These are phyloP conservation scores for Apoda limacodes DNA, from an alignment of 2,888 invertebrate species.

Conservation along the genomic window DNA sequence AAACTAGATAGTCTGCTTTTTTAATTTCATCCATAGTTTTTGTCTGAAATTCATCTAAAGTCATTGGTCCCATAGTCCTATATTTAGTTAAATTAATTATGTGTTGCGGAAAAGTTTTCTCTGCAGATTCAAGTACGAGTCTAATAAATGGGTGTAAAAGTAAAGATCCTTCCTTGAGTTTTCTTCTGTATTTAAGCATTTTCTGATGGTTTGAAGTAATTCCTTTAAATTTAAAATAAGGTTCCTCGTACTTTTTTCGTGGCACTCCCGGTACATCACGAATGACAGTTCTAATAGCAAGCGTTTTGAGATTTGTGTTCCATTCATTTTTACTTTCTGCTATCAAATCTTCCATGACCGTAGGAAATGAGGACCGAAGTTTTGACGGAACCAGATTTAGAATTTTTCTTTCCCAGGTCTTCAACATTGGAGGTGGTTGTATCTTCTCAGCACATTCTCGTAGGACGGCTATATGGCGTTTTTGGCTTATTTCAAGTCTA, in stretches of 20 bases:
- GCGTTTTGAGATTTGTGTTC: conserved; percentile 69
- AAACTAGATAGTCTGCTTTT: conserved; percentile 51
- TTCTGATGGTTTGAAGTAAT: conserved; percentile 69
- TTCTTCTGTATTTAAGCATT: conserved; percentile 68
- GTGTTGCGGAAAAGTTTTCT: conserved; percentile 57
- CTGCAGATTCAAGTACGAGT: conserved; percentile 65
- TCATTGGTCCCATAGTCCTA: conserved; percentile 46
- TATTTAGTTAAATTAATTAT: conserved; percentile 67
- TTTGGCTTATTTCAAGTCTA: conserved; percentile 55
- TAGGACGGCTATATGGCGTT: conserved; percentile 64
- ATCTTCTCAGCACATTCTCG: conserved; percentile 69
- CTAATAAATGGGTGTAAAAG: conserved; percentile 74
- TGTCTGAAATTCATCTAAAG: conserved; percentile 38
- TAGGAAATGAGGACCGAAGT: conserved; percentile 67
- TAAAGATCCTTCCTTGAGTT: conserved; percentile 67
- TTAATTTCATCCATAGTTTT: conserved; percentile 49
- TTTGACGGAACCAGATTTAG: conserved; percentile 63
- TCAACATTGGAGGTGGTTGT: conserved; percentile 71
- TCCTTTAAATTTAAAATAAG: conserved; percentile 72
- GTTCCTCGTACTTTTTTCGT: conserved; percentile 52
- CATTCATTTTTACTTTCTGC: conserved; percentile 70
- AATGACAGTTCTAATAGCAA: conserved; percentile 74
- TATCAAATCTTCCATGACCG: conserved; percentile 62
- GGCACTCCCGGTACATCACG: conserved; percentile 68
- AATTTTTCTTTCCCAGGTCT: conserved; percentile 72